Percentiles rank a stretch among this genome's conserved stretches.
These are phyloP conservation scores for Mamestra brassicae DNA, from an alignment of 2,888 invertebrate species.

Conservation along the genomic window DNA sequence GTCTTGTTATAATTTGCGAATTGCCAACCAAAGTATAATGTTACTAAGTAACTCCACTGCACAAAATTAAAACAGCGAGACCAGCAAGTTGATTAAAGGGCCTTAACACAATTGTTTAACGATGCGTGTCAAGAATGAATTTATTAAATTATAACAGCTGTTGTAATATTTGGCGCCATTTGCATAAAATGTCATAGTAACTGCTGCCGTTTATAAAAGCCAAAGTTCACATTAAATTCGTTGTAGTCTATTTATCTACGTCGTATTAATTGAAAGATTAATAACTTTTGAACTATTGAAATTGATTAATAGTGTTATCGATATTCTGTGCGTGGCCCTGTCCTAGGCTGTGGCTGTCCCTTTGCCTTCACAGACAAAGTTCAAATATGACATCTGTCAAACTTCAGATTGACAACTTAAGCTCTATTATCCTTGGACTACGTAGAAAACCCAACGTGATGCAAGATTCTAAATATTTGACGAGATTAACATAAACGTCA, in stretches of 20 bases:
- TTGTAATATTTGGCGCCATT: conserved; percentile 64
- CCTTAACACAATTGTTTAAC: conserved; percentile 64
- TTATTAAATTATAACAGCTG: conserved; percentile 51
- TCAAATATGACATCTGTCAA: conserved; percentile 5
- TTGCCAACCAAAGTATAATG: conserved; percentile 6
- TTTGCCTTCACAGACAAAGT: conserved; percentile 18
- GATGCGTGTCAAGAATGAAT: conserved; percentile 63
- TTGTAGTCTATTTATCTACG: conserved; percentile 22
- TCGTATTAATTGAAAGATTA: conserved; percentile 33
- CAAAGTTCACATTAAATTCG: conserved; percentile 44
- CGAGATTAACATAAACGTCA: conserved; percentile 43
- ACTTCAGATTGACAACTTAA: conserved; percentile 18
- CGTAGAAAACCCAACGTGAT: conserved; percentile 16
- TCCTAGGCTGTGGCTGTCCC: not conserved
- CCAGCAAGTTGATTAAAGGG: conserved; percentile 54
- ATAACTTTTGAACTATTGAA: conserved; percentile 19
- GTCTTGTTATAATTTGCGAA: not conserved
- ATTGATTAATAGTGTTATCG: conserved; percentile 36
- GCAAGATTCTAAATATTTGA: conserved; percentile 28
- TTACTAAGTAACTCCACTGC: conserved; percentile 19
- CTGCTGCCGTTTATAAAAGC: conserved; percentile 16
- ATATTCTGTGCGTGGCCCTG: conserved; percentile 15
- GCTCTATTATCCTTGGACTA: conserved; percentile 11
- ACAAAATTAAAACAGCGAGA: conserved; percentile 43
- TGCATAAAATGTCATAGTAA: conserved; percentile 53